phyloP scores from a whole-genome alignment of 2,113 vertebrate genomes.

The Datnioides undecimradiatus region DNA sequence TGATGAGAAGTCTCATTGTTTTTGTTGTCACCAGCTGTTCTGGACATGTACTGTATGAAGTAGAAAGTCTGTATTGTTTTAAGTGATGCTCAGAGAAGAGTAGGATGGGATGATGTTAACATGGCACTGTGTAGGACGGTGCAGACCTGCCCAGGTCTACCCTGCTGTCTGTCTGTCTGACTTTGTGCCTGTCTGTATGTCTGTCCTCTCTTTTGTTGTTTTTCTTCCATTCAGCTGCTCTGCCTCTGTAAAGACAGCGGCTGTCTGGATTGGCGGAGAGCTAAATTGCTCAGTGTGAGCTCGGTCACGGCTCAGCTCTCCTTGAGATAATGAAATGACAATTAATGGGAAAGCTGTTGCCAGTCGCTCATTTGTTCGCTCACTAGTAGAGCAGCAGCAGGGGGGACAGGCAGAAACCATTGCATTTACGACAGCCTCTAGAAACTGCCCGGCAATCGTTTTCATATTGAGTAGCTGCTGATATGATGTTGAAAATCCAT shows the following conservation, averaged over 20 bases:
- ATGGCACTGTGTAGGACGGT: background rate
- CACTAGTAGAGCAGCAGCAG: conserved; percentile 59
- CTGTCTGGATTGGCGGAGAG: conserved; percentile 75
- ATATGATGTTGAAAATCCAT: conserved; percentile 18
- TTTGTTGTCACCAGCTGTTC: background rate
- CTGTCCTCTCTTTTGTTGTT: conserved; percentile 43
- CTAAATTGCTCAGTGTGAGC: conserved; percentile 84
- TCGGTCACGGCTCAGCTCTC: conserved; percentile 84
- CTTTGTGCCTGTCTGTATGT: background rate
- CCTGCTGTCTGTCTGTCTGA: background rate
- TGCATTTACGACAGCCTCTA: conserved; percentile 31
- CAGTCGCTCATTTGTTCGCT: conserved; percentile 76
- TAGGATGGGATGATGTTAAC: background rate
- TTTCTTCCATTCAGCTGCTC: conserved; percentile 48
- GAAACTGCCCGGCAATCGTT: conserved; percentile 42
- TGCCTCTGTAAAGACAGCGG: conserved; percentile 64
- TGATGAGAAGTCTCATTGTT: background rate
- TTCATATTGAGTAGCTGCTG: conserved; percentile 16
- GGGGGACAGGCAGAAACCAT: conserved; percentile 44
- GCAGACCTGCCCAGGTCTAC: background rate
- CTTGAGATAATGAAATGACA: conserved; percentile 86
- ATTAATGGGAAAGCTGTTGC: conserved; percentile 84
- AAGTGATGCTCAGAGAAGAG: background rate
- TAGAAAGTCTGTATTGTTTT: background rate
- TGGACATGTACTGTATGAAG: background rate